A percentile compares a stretch with the other conserved stretches of the same genome.
These are phyloP conservation scores for Myotis myotis DNA, from an alignment of 2,797 vertebrate species.

Conservation along the genomic window DNA sequence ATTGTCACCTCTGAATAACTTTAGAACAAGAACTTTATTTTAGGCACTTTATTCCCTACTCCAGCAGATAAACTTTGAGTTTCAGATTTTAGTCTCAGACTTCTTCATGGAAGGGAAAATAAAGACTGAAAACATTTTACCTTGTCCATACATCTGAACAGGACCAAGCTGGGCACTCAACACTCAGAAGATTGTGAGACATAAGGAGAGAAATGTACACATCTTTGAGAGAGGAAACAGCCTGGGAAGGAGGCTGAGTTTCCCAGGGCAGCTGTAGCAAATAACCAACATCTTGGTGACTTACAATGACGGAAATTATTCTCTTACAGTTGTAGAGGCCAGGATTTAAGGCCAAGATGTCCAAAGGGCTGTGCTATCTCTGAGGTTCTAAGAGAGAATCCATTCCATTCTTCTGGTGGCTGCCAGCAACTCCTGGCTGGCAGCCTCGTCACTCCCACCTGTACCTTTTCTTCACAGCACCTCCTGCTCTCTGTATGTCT, in stretches of 20 bases:
- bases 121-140: neutral
- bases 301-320: neutral
- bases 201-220: neutral
- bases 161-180: neutral
- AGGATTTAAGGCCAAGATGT: neutral
- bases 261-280: neutral
- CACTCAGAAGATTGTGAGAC: neutral
- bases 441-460: neutral
- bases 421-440: neutral
- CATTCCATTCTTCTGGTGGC: no score
- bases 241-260: accelerated
- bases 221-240: neutral
- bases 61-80: neutral
- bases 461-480: neutral
- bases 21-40: neutral
- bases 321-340: neutral
- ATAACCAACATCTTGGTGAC: neutral
- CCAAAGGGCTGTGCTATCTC: no score
- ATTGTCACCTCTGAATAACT: neutral
- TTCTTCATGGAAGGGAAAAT: neutral
- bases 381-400: neutral
- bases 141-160: neutral
- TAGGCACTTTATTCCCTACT: neutral
- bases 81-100: neutral
- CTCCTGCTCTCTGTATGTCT: neutral